These are phyloP conservation scores for Nematostella vectensis DNA, from an alignment of 92 coral and sea anemone genomes.

Conservation along the genomic window DNA sequence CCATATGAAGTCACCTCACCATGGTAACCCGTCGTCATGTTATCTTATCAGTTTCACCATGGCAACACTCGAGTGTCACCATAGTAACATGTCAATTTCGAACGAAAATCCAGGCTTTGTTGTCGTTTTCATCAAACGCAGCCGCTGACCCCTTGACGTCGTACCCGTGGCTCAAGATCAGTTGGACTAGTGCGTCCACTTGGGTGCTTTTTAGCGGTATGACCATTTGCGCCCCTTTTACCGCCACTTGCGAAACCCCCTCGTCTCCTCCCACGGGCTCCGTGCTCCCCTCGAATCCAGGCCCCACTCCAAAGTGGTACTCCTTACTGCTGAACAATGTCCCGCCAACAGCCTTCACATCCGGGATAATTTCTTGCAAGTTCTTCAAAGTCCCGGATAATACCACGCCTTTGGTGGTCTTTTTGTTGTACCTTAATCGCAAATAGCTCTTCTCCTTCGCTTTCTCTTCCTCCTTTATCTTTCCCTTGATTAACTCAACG, in stretches of 20 bases:
- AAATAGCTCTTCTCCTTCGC: constrained; percentile 12
- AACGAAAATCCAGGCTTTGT: constrained; percentile 18
- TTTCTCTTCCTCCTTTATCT: constrained; percentile 6
- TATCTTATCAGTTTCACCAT: no score
- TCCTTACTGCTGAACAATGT: constrained; percentile 26
- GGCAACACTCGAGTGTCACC: no score
- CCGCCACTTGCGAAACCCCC: no score
- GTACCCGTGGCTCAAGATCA: constrained; percentile 36
- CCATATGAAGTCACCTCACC: no score
- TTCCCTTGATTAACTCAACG: constrained; percentile 28
- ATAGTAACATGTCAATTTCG: background rate
- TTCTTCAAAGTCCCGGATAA: constrained; percentile 38
- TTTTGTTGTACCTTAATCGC: constrained; percentile 34
- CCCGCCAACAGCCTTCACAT: constrained; percentile 31
- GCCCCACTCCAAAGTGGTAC: constrained; percentile 19
- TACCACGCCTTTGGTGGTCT: constrained; percentile 27
- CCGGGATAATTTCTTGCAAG: constrained; percentile 38
- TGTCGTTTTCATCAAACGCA: constrained; percentile 40
- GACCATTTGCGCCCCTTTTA: constrained; percentile 50
- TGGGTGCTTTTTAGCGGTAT: constrained; percentile 39
- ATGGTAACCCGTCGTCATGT: no score
- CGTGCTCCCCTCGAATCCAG: background rate
- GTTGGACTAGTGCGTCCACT: constrained; percentile 47
- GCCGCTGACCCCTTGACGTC: constrained; percentile 43
- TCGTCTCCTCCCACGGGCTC: background rate